phyloP scores from a whole-genome alignment of 1,140 invertebrate species.

The Aphelinus certus region DNA sequence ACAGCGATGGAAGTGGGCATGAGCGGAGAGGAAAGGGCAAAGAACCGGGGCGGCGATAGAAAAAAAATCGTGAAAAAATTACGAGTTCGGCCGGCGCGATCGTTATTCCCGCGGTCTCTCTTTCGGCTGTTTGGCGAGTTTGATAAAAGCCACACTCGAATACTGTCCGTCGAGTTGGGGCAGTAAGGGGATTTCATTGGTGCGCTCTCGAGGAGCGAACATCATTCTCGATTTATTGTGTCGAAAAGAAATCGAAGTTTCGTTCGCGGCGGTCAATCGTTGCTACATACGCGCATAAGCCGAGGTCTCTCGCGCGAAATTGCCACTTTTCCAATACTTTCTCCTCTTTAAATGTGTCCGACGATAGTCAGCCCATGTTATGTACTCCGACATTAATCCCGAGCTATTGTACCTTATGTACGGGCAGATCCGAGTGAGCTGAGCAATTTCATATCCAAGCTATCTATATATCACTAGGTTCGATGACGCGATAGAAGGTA shows the following conservation, averaged over 20 bases:
- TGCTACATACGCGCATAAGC: constrained; percentile 5
- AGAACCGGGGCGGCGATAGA: neutral
- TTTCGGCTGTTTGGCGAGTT: neutral
- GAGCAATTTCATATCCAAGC: constrained; percentile 46
- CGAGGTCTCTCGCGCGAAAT: constrained; percentile 56
- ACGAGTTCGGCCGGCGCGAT: constrained; percentile 51
- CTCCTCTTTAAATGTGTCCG: neutral
- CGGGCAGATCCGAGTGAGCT: constrained; percentile 42
- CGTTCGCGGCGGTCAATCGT: too few species aligned
- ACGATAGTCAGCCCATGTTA: constrained; percentile 1
- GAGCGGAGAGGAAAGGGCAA: too few species aligned
- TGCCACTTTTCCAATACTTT: constrained; percentile 10
- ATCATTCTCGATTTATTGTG: neutral
- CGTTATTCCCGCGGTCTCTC: constrained; percentile 49
- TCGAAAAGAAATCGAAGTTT: too few species aligned
- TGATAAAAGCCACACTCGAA: neutral
- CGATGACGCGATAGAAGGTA: constrained; percentile 53
- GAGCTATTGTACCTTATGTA: constrained; percentile 48
- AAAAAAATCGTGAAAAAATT: constrained; percentile 2
- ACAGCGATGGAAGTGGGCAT: too few species aligned
- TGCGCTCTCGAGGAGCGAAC: neutral
- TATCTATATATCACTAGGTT: constrained; percentile 48
- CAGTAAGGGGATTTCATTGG: constrained; percentile 8
- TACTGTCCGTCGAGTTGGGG: constrained; percentile 1
- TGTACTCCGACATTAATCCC: constrained; percentile 59